Base-by-base conservation (phyloP, 2,888 invertebrate genomes). In the Chrysomela aeneicollis region DNA sequence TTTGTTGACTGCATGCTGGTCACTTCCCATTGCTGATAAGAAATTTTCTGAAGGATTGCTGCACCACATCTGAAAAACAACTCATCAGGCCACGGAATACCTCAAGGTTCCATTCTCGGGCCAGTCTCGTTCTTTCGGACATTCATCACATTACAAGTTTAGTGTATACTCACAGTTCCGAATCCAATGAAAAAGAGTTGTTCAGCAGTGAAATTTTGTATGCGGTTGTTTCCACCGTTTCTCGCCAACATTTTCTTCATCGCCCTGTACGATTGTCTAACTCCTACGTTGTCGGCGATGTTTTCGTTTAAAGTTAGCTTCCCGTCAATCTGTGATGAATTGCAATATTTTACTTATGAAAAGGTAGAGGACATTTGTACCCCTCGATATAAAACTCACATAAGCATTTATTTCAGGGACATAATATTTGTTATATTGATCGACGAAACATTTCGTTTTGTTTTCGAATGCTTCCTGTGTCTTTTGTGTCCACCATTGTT, bases 251-350 rank as follows among this genome's bases (percentile, higher is more conserved):
- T 47, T 47, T 74, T 77, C 59, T 76, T 69, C 64, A 80, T 77
- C 0, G 83, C 81, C 55, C 72, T 73, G 61, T 76, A 82, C 0
- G 83, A 77, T 55, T 78, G 76, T 49, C 81, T 71, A 0, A 81
- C 66, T 1, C 84, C 84, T 1, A 83, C 83, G 68, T 83, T 83
- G 64, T 84, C 84, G 0, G 84, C 83, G 21, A 83, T 70, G 63
- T 83, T 83, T 71, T 83, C 83, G 63, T 79, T 85, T 30, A 87
- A 79, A 9, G 86, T 87, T 46, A 79, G 78, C 1, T 79, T 77
- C 0, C 87, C 86, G 72, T 87, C 84, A 12, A 85, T 81, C 80
- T 84, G 73, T 37, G 69, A 64, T 49, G 6, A 2, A 26, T 52
- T 12, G 17, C 9, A 15, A 26, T 26, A 17, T 49, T 49, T 35